Evolutionary conservation across 2,113 vertebrate species (phyloP).

Genomic region (Bubalus kerabau): DNA sequence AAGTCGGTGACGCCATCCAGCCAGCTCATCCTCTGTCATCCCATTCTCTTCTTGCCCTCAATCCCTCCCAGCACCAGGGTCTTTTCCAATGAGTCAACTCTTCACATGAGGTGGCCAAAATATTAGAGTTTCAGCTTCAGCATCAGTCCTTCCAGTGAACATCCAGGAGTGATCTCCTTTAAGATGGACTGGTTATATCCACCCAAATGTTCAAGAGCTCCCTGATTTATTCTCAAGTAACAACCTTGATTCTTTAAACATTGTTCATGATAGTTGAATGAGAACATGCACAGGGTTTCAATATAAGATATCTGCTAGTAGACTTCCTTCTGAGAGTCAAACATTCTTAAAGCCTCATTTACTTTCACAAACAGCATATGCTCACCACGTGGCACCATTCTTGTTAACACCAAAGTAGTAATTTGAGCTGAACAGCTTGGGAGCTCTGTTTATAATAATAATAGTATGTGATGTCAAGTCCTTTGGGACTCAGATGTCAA

Average conservation of each 20-base stretch:
- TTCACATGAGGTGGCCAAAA: too few relatives aligned
- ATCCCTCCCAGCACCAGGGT: too few relatives aligned
- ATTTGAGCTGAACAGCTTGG: conserved; percentile 30
- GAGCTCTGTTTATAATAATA: conserved; percentile 62
- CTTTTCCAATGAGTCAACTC: too few relatives aligned
- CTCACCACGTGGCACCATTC: conserved; percentile 42
- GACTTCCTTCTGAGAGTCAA: conserved; percentile 52
- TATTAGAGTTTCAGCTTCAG: too few relatives aligned
- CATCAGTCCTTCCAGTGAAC: too few relatives aligned
- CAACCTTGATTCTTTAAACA: conserved; percentile 33
- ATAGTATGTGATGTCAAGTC: conserved; percentile 48
- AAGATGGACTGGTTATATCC: not conserved
- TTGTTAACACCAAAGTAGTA: conserved; percentile 42
- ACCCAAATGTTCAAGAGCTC: not conserved
- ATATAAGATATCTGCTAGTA: not conserved
- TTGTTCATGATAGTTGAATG: conserved; percentile 5
- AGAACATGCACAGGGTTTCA: not conserved
- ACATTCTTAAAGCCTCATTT: not conserved
- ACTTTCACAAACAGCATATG: conserved; percentile 48
- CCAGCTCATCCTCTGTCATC: too few relatives aligned
- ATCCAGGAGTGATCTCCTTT: too few relatives aligned
- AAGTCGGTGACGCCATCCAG: too few relatives aligned
- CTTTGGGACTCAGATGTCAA: conserved; percentile 56
- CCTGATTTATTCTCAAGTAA: conserved; percentile 42
- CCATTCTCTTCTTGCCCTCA: too few relatives aligned